These are phyloP conservation scores for Actias luna DNA, from an alignment of 2,888 invertebrate genomes.

Conservation along the genomic window DNA sequence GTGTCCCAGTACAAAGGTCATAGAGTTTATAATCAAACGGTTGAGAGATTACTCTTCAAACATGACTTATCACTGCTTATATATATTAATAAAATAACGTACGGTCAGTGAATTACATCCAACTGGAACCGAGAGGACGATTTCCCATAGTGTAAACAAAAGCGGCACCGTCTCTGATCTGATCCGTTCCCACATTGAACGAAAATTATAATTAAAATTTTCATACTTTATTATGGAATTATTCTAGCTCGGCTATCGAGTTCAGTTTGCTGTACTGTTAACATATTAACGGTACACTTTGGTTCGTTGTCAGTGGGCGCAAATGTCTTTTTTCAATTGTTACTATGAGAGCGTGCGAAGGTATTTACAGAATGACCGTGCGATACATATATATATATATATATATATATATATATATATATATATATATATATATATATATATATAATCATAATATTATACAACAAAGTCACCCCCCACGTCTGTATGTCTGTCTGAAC, in stretches of 20 bases:
- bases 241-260: conserved; percentile 2
- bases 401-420: too few relatives aligned
- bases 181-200: not conserved
- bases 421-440: too few relatives aligned
- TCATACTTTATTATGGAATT: conserved; percentile 3
- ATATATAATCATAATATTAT: too few relatives aligned
- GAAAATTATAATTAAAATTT: conserved; percentile 1
- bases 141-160: not conserved
- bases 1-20: not conserved
- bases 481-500: too few relatives aligned
- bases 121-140: not conserved
- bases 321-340: not conserved
- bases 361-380: too few relatives aligned
- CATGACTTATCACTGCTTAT: not conserved
- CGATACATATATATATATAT: not conserved
- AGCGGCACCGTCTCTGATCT: not conserved
- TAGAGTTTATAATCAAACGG: not conserved
- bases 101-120: not conserved
- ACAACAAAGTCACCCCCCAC: too few relatives aligned
- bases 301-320: conserved; percentile 2
- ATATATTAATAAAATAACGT: not conserved
- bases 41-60: not conserved
- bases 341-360: not conserved
- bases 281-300: conserved; percentile 21
- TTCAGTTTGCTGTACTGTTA: conserved; percentile 5